phyloP scores from a whole-genome alignment of 2,888 invertebrate genomes.

The Argyresthia albistria region DNA sequence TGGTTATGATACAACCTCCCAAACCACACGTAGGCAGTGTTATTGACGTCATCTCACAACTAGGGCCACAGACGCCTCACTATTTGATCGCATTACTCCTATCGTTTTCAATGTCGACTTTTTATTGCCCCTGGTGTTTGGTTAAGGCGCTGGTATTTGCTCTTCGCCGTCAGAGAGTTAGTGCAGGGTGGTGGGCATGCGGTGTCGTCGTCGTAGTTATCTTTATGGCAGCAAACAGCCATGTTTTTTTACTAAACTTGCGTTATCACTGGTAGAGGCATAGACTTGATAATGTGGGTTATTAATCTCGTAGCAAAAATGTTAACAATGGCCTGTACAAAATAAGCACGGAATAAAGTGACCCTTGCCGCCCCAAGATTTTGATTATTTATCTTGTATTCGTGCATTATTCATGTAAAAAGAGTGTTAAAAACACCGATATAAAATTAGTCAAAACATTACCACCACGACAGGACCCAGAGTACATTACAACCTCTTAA shows the following conservation, averaged over 20 bases:
- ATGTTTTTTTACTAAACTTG: slow-evolving; percentile 31
- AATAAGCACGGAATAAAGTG: no score
- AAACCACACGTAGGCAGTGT: no score
- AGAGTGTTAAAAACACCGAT: no score
- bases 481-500: no score
- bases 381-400: no score
- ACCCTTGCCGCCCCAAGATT: no score
- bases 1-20: no score
- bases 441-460: no score
- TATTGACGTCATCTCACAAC: background rate
- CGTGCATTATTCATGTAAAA: no score
- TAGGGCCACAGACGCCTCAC: background rate
- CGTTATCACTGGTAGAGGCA: slow-evolving; percentile 41
- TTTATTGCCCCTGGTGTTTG: slow-evolving; percentile 49
- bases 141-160: slow-evolving; percentile 47
- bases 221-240: slow-evolving; percentile 61
- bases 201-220: slow-evolving; percentile 32
- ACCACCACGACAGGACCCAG: no score
- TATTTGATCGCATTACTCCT: slow-evolving; percentile 5
- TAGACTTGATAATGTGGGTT: background rate
- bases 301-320: background rate
- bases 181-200: slow-evolving; percentile 46
- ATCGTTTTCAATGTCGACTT: slow-evolving; percentile 25
- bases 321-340: no score
- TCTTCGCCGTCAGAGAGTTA: slow-evolving; percentile 26